These are phyloP conservation scores for Ibidorhyncha struthersii DNA, from an alignment of 2,113 vertebrate genomes.

Conservation along the genomic window DNA sequence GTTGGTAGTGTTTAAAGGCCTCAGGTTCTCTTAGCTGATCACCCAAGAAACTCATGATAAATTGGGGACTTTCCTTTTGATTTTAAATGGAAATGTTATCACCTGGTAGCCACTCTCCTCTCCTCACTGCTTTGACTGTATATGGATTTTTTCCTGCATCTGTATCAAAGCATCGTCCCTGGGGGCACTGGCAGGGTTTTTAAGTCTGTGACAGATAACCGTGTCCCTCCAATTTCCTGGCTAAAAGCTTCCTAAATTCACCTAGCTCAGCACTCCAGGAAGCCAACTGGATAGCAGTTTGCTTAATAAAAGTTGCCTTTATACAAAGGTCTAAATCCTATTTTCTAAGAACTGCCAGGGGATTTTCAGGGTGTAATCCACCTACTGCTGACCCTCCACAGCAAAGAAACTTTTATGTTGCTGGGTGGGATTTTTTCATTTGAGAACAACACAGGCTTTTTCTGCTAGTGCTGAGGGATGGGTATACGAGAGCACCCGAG, in stretches of 20 bases:
- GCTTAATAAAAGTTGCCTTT: slow-evolving; percentile 68
- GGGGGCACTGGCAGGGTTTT: background rate
- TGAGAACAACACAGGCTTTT: background rate
- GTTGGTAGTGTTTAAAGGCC: background rate
- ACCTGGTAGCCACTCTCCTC: background rate
- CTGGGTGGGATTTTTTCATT: background rate
- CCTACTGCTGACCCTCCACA: background rate
- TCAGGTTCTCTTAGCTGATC: background rate
- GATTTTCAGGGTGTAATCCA: slow-evolving; percentile 65
- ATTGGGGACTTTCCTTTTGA: background rate
- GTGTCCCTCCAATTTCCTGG: slow-evolving; percentile 43
- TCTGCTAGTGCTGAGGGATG: background rate
- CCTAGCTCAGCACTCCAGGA: slow-evolving; percentile 8
- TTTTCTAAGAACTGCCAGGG: slow-evolving; percentile 55
- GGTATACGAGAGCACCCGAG: background rate
- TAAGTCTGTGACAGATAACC: slow-evolving; percentile 42
- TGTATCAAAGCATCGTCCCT: background rate
- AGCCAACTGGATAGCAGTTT: slow-evolving; percentile 28
- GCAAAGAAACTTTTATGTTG: slow-evolving; percentile 1
- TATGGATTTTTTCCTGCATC: background rate
- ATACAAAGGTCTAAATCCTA: slow-evolving; percentile 61
- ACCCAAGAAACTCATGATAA: background rate
- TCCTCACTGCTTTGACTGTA: background rate
- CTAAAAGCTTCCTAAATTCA: slow-evolving; percentile 55
- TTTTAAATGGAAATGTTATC: background rate